Evolutionary conservation across 2,797 vertebrate species (phyloP).

Genomic region (Vireo griseus): DNA sequence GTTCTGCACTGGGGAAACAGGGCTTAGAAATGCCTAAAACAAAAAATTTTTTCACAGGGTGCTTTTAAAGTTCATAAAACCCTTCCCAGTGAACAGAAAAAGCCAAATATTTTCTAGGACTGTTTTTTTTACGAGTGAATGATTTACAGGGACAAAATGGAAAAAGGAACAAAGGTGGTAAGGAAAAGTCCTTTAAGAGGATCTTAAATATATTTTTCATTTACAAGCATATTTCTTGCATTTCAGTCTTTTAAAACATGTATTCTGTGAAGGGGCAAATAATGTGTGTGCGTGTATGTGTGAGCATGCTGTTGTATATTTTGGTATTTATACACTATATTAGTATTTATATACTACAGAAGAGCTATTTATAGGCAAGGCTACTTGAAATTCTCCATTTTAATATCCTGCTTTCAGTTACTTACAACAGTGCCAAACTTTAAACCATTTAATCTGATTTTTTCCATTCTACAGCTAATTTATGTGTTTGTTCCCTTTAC

Average conservation of each 20-base stretch:
- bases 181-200: background rate
- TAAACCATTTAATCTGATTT: background rate
- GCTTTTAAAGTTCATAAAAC: background rate
- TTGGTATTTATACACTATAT: background rate
- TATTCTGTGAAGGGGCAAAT: background rate
- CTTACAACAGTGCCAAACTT: background rate
- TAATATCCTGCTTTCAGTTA: background rate
- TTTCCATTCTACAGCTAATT: background rate
- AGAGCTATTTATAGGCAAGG: background rate
- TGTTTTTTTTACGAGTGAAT: background rate
- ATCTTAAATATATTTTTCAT: background rate
- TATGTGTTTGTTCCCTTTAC: background rate
- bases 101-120: background rate
- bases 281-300: background rate
- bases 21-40: background rate
- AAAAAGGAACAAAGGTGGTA: background rate
- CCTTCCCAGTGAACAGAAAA: background rate
- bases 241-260: background rate
- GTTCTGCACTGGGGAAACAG: background rate
- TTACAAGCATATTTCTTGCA: background rate
- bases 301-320: background rate
- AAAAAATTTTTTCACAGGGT: background rate
- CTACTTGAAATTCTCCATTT: background rate
- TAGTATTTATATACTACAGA: background rate
- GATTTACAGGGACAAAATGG: background rate